phyloP scores from a whole-genome alignment of 2,113 vertebrate genomes.

The Pyrgilauda ruficollis region DNA sequence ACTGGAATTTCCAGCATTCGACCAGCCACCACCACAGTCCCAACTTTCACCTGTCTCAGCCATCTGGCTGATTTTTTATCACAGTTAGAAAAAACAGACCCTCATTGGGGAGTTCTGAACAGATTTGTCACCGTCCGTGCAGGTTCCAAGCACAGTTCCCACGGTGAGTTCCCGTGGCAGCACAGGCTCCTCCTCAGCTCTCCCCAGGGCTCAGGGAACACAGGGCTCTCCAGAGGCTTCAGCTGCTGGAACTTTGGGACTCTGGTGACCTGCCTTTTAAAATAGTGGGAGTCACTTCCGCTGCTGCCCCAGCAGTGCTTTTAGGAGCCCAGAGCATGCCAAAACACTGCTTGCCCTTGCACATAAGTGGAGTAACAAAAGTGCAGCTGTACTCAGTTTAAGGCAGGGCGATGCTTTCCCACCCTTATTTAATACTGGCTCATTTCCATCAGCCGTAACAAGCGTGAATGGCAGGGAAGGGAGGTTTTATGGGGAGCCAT shows the following conservation, averaged over 20 bases:
- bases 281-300: constrained; percentile 31
- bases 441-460: background rate
- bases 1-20: background rate
- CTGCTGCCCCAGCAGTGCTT: background rate
- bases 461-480: background rate
- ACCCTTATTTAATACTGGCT: constrained; percentile 15
- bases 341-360: background rate
- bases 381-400: constrained; percentile 9
- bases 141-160: constrained; percentile 28
- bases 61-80: background rate
- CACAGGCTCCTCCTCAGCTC: background rate
- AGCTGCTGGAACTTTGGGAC: constrained; percentile 24
- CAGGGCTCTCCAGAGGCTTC: background rate
- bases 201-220: constrained; percentile 25
- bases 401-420: constrained; percentile 23
- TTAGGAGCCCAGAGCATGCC: background rate
- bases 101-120: background rate
- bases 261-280: constrained; percentile 39
- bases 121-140: accelerated
- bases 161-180: background rate
- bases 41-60: background rate
- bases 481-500: background rate
- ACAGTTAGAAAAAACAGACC: background rate
- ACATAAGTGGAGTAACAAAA: background rate
- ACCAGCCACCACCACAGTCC: background rate